Conservation (phyloP, 2,888 invertebrate species). For the Prosopocoilus inquinatus region DNA sequence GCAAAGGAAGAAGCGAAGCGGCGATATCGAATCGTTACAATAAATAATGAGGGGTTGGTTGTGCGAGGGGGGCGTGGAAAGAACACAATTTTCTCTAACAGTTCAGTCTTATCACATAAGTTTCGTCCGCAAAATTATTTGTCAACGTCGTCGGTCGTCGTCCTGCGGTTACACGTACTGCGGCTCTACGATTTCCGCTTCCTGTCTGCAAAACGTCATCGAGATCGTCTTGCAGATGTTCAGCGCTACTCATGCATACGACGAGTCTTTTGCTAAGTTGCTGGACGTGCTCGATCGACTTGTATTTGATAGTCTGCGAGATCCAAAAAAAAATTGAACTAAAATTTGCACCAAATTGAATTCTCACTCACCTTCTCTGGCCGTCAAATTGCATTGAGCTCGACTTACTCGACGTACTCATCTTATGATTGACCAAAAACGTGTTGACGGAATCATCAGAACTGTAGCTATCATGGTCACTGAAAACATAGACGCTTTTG, state of each 20-base stretch:
- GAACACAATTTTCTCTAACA: neutral
- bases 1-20: neutral
- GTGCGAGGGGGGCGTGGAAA: no score
- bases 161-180: slow-evolving; percentile 12
- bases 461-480: slow-evolving; percentile 65
- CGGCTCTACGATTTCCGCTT: slow-evolving; percentile 16
- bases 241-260: slow-evolving; percentile 50
- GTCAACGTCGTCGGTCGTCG: neutral
- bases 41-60: no score
- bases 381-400: slow-evolving; percentile 15
- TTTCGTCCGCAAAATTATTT: neutral
- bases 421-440: slow-evolving; percentile 62
- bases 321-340: neutral
- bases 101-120: slow-evolving; percentile 5
- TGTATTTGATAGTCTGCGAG: slow-evolving; percentile 34
- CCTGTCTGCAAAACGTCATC: slow-evolving; percentile 46
- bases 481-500: slow-evolving; percentile 38
- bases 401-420: slow-evolving; percentile 36
- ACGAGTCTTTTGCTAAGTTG: slow-evolving; percentile 41
- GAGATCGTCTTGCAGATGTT: slow-evolving; percentile 48
- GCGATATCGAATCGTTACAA: neutral
- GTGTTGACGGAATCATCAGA: slow-evolving; percentile 66
- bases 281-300: slow-evolving; percentile 44
- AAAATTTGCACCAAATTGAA: neutral
- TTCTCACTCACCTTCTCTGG: slow-evolving; percentile 12